Evolutionary conservation across 2,888 invertebrate species (phyloP), one percentile per base, ranked within the genome.

Genomic region (Anticlea derivata): DNA sequence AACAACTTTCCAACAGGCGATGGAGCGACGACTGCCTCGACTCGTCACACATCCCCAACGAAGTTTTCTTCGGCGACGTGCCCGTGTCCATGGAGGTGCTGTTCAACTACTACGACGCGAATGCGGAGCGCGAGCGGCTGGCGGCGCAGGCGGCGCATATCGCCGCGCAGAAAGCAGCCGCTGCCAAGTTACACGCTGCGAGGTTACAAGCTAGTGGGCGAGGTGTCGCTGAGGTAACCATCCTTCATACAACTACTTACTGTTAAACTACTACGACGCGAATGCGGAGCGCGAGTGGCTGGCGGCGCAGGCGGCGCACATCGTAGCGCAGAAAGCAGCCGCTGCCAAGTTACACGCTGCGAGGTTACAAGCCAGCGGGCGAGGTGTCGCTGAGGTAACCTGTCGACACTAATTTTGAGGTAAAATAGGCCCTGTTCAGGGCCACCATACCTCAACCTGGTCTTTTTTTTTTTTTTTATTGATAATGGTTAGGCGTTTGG

Each of bases 21-120:
- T 91, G 89, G 88, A 91, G 91, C 73, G 91, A 91, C 79, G 91
- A 91, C 65, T 88, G 89, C 65, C 77, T 90, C 10, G 90, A 91
- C 63, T 91, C 91, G 4, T 83, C 88, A 2, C 89, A 91, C 80
- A 91, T 91, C 50, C 91, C 91, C 22, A 91, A 91, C 80, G 91
- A 91, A 63, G 89, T 91, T 23, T 91, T 88, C 78, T 91, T 91
- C 78, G 91, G 91, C 44, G 91, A 91, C 71, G 89, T 91, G 50
- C 90, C 91, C 0, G 91, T 91, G 7, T 79, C 89, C 0, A 74
- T 75, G 65, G 81, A 86, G 55, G 87, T 91, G 44, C 71, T 91
- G 38, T 82, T 79, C 83, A 91, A 91, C 79, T 91, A 90, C 70
- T 88, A 87, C 79, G 91, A 91, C 70, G 86, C 91, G 6, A 80